Conservation (phyloP, 2,888 invertebrate genomes). For the Epinotia ramella region DNA sequence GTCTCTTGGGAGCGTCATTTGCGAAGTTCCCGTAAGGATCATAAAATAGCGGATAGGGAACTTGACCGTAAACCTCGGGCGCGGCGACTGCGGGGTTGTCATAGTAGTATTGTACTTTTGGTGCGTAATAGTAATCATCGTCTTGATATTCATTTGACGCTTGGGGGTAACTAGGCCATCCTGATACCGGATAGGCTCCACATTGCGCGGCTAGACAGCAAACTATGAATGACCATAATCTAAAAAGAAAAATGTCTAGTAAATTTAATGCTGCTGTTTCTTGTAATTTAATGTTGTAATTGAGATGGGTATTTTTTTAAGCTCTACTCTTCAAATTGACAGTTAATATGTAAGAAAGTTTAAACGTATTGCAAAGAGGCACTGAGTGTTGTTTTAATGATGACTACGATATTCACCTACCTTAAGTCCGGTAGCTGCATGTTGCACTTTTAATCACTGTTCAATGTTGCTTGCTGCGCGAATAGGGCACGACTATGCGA, state of each 20-base stretch:
- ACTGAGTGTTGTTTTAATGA: not conserved
- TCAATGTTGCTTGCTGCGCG: slow-evolving; percentile 62
- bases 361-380: not conserved
- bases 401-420: slow-evolving; percentile 57
- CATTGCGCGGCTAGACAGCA: slow-evolving; percentile 80
- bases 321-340: not conserved
- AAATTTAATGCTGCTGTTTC: not conserved
- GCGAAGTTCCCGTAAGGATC: slow-evolving; percentile 82
- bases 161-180: slow-evolving; percentile 82
- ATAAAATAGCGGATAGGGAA: slow-evolving; percentile 77
- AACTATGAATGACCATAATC: slow-evolving; percentile 73
- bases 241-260: slow-evolving; percentile 59
- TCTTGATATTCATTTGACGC: slow-evolving; percentile 80
- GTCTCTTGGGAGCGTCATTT: slow-evolving; percentile 86
- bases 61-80: slow-evolving; percentile 75
- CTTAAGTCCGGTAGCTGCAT: slow-evolving; percentile 70
- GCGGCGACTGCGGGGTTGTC: slow-evolving; percentile 68
- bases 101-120: slow-evolving; percentile 81
- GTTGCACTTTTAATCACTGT: slow-evolving; percentile 70
- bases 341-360: not conserved
- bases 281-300: not conserved
- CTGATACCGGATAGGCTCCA: slow-evolving; percentile 75
- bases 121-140: slow-evolving; percentile 85
- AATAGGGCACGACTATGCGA: slow-evolving; percentile 74
- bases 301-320: not conserved